Conservation (phyloP, 2,888 invertebrate species). For the Lymantria monacha region DNA sequence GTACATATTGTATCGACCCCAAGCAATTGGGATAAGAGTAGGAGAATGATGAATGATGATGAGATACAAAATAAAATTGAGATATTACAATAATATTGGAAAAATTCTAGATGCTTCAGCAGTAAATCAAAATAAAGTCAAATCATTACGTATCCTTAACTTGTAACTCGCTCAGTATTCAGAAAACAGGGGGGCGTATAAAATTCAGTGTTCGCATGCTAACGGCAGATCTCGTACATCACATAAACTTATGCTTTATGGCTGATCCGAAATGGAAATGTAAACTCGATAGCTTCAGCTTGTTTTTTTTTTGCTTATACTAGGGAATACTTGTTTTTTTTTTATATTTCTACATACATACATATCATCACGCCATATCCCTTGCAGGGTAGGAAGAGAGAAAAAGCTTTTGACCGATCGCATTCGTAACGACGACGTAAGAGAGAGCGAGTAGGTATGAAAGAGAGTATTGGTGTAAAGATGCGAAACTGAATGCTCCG, state of each 20-base stretch:
- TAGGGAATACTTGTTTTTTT: no score
- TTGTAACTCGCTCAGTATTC: conserved; percentile 48
- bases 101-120: background rate
- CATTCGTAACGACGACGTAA: no score
- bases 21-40: no score
- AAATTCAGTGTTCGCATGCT: conserved; percentile 49
- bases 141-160: conserved; percentile 14
- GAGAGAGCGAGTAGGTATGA: no score
- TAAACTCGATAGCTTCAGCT: conserved; percentile 39
- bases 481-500: no score
- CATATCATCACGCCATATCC: no score
- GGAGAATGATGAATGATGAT: no score
- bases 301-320: background rate
- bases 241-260: conserved; percentile 68
- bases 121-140: conserved; percentile 21
- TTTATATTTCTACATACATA: no score
- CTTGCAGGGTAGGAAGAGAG: no score
- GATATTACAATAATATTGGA: background rate
- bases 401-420: no score
- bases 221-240: conserved; percentile 55
- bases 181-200: conserved; percentile 43
- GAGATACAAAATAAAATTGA: background rate
- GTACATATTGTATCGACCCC: no score
- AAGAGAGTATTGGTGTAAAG: no score
- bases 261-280: conserved; percentile 49